Conservation (phyloP, 2,113 vertebrate genomes). For the Burhinus oedicnemus region DNA sequence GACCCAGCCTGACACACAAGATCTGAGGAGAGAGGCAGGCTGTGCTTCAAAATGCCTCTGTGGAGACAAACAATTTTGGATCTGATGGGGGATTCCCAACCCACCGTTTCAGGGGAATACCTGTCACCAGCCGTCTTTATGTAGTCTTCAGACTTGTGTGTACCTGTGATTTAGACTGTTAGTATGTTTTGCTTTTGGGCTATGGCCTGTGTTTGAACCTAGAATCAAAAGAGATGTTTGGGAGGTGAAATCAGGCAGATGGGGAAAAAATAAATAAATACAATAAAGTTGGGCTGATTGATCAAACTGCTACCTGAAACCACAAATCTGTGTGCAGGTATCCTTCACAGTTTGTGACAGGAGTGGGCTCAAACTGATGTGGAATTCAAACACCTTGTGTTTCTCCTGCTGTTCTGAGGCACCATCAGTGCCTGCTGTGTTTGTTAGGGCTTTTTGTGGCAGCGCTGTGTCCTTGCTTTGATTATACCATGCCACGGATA, state of each 20-base stretch:
- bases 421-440: fast-evolving
- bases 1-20: neutral
- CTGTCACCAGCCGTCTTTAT: fast-evolving
- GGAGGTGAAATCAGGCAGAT: neutral
- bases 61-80: neutral
- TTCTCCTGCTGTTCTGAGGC: neutral
- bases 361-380: neutral
- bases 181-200: neutral
- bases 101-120: neutral
- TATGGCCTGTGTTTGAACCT: neutral
- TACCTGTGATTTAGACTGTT: neutral
- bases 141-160: neutral
- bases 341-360: neutral
- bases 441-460: neutral
- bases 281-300: neutral
- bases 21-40: neutral
- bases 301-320: neutral
- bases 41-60: neutral
- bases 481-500: neutral
- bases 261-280: neutral
- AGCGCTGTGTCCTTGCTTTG: neutral
- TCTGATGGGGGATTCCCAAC: fast-evolving
- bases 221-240: neutral
- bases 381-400: neutral
- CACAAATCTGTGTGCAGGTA: neutral